phyloP scores from a whole-genome alignment of 1,140 invertebrate genomes.

The Ephestia elutella region DNA sequence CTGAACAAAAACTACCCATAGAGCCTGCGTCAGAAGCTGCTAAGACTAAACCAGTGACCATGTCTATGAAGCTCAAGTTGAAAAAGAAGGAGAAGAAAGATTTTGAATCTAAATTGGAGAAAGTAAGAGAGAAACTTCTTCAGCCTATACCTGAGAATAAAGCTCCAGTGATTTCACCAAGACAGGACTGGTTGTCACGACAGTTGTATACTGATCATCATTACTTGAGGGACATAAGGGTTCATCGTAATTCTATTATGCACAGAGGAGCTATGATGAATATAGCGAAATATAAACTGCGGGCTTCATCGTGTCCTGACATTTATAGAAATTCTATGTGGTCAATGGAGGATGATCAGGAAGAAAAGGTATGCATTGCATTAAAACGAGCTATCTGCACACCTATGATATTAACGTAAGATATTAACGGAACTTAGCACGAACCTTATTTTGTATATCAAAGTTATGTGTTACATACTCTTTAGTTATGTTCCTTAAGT shows the following conservation, averaged over 20 bases:
- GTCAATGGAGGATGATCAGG: constrained; percentile 84
- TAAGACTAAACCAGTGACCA: constrained; percentile 74
- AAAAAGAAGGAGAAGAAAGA: constrained; percentile 69
- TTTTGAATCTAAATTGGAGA: constrained; percentile 55
- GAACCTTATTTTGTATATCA: no score
- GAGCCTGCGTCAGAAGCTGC: constrained; percentile 53
- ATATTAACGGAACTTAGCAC: no score
- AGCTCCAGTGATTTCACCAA: constrained; percentile 38
- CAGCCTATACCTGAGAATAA: constrained; percentile 65
- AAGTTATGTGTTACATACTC: constrained; percentile 33
- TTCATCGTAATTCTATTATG: constrained; percentile 88
- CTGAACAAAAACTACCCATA: constrained; percentile 77
- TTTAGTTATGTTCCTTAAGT: no score
- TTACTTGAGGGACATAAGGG: constrained; percentile 83
- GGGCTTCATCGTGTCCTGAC: constrained; percentile 91
- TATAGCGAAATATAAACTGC: constrained; percentile 85
- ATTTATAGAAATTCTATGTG: constrained; percentile 93
- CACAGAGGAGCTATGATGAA: constrained; percentile 89
- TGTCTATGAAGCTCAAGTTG: constrained; percentile 78
- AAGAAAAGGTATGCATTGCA: constrained; percentile 80
- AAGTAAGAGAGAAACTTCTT: constrained; percentile 50
- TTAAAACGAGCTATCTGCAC: no score
- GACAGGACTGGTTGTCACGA: constrained; percentile 73
- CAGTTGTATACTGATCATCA: constrained; percentile 78
- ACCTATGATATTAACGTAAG: no score